phyloP scores from a whole-genome alignment of 2,888 invertebrate species.

The Drosophila mulleri region DNA sequence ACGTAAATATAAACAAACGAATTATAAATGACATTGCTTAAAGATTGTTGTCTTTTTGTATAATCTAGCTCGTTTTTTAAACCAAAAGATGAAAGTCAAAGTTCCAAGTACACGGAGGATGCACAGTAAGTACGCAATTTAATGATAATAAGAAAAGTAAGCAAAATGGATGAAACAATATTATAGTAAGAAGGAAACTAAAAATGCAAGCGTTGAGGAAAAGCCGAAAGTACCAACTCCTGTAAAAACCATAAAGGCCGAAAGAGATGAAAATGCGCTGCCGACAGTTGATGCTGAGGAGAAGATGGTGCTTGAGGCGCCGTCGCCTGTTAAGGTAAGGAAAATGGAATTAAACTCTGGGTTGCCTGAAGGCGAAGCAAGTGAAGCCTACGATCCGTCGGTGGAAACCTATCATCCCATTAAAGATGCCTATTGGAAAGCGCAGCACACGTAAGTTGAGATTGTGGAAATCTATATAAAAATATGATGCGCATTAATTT shows the following conservation, averaged over 20 bases:
- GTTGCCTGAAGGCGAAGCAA: conserved; percentile 38
- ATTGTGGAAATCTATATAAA: too few species aligned
- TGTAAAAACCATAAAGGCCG: neutral
- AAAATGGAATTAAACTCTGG: conserved; percentile 32
- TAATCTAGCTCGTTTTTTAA: conserved; percentile 63
- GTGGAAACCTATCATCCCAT: conserved; percentile 92
- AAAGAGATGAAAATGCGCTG: conserved; percentile 9
- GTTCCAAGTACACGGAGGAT: conserved; percentile 1
- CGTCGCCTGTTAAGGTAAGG: conserved; percentile 21
- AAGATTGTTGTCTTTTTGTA: neutral
- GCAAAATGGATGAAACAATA: neutral
- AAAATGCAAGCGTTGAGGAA: neutral
- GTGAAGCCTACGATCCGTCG: conserved; percentile 89
- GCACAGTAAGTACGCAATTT: conserved; percentile 25
- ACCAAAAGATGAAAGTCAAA: conserved; percentile 46
- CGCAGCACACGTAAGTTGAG: conserved; percentile 87
- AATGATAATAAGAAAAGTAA: neutral
- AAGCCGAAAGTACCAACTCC: neutral
- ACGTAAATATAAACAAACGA: conserved; percentile 54
- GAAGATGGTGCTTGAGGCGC: conserved; percentile 1
- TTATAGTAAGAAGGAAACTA: conserved; percentile 1
- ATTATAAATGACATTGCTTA: neutral
- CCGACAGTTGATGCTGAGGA: neutral
- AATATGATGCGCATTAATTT: too few species aligned
- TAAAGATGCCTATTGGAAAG: conserved; percentile 92